Conservation (phyloP, 2,113 vertebrate species). For the Carassius gibelio region DNA sequence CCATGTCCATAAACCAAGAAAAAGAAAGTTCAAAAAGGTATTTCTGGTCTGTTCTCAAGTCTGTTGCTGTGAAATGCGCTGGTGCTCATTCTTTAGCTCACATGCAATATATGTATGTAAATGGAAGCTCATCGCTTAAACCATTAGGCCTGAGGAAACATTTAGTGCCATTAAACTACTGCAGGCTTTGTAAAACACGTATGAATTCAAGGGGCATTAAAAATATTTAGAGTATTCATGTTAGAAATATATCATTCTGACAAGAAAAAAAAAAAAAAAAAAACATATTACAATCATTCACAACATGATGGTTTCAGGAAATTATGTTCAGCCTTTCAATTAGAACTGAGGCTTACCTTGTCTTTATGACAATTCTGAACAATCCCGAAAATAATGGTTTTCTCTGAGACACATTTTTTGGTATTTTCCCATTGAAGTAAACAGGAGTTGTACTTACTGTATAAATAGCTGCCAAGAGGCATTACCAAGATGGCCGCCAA, state of each 20-base stretch:
- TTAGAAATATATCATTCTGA: neutral
- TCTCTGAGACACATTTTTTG: neutral
- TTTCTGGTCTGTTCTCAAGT: neutral
- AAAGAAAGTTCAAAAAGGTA: neutral
- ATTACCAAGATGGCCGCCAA: neutral
- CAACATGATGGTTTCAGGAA: neutral
- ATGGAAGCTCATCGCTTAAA: neutral
- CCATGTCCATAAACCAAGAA: neutral
- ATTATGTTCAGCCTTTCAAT: neutral
- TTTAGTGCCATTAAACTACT: neutral
- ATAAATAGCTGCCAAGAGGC: neutral
- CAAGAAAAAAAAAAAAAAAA: no score
- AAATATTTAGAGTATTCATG: conserved; percentile 4
- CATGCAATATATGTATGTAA: conserved; percentile 19
- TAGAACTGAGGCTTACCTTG: neutral
- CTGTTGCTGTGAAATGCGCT: neutral
- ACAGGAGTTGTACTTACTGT: neutral
- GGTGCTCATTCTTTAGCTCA: neutral
- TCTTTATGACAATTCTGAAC: neutral
- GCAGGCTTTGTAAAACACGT: neutral
- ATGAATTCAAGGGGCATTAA: neutral
- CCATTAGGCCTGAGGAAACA: conserved; percentile 35
- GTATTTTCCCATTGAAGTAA: neutral
- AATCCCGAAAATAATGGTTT: neutral
- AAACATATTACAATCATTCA: neutral